phyloP scores from a whole-genome alignment of 2,113 vertebrate genomes.

The Tenebrosternarchus preto region DNA sequence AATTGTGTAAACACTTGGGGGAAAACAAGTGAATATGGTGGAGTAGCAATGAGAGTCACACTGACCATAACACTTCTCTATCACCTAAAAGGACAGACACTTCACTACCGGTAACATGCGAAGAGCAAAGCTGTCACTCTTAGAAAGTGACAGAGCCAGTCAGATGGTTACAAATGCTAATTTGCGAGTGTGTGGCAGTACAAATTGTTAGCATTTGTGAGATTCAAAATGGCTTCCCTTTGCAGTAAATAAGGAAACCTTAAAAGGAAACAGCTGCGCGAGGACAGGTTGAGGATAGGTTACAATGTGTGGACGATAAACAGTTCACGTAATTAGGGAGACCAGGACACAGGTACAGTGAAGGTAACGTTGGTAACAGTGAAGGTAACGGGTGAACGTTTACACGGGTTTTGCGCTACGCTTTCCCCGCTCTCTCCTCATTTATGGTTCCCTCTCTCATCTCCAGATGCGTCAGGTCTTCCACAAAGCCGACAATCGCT shows the following conservation, averaged over 20 bases:
- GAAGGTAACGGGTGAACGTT: not conserved
- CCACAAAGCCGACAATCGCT: conserved; percentile 18
- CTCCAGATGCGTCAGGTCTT: conserved; percentile 23
- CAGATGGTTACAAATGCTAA: conserved; percentile 46
- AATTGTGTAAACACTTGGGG: not conserved
- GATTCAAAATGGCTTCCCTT: not conserved
- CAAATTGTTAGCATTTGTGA: not conserved
- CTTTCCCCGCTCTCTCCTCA: not conserved
- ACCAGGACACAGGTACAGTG: not conserved
- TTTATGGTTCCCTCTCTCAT: not conserved
- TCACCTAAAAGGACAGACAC: conserved; percentile 43
- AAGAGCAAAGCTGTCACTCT: conserved; percentile 36
- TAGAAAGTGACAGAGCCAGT: conserved; percentile 30
- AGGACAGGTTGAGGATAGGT: not conserved
- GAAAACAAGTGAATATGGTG: conserved; percentile 1
- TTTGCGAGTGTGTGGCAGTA: conserved; percentile 39
- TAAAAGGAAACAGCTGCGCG: not conserved
- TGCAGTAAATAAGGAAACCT: no score
- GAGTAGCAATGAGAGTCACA: not conserved
- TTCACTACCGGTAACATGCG: conserved; percentile 18
- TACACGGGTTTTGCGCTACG: not conserved
- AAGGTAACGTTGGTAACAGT: not conserved
- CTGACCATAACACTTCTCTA: conserved; percentile 30
- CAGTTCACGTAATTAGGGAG: not conserved
- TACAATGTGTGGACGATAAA: not conserved